phyloP scores from a whole-genome alignment of 2,888 invertebrate species.

The Julus scanicus region DNA sequence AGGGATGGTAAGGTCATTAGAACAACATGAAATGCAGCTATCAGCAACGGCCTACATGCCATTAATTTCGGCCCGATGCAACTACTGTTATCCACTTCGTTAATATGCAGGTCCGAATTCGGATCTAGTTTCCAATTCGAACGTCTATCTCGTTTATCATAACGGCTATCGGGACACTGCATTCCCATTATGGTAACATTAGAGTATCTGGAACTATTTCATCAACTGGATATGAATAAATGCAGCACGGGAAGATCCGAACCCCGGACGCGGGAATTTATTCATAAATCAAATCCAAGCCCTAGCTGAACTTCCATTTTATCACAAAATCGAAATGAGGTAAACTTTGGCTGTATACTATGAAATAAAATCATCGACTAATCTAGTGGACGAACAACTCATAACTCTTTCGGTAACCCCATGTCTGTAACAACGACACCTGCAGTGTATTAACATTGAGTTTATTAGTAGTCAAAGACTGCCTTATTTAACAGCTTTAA shows the following conservation, averaged over 20 bases:
- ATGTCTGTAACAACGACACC: too few species aligned
- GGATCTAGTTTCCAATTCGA: constrained; percentile 38
- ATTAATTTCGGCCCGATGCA: constrained; percentile 32
- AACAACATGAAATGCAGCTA: constrained; percentile 45
- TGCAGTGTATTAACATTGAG: too few species aligned
- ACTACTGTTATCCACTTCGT: constrained; percentile 43
- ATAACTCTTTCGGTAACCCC: too few species aligned
- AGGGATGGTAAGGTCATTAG: constrained; percentile 13
- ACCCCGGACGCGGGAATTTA: background rate
- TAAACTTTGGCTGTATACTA: background rate
- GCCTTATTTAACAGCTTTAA: too few species aligned
- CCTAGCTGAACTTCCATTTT: background rate
- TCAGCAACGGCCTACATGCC: constrained; percentile 39
- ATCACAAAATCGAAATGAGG: too few species aligned
- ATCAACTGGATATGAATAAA: constrained; percentile 26
- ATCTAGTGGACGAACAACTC: too few species aligned
- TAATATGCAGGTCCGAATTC: constrained; percentile 43
- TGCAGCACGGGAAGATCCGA: background rate
- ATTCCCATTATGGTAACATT: constrained; percentile 30
- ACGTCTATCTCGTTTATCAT: constrained; percentile 45
- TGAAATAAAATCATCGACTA: background rate
- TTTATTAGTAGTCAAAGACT: too few species aligned
- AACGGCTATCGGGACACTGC: constrained; percentile 5
- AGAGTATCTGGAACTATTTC: constrained; percentile 23
- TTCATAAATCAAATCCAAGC: background rate